Evolutionary conservation across 2,113 vertebrate species (phyloP).

Genomic region (Carassius carassius): DNA sequence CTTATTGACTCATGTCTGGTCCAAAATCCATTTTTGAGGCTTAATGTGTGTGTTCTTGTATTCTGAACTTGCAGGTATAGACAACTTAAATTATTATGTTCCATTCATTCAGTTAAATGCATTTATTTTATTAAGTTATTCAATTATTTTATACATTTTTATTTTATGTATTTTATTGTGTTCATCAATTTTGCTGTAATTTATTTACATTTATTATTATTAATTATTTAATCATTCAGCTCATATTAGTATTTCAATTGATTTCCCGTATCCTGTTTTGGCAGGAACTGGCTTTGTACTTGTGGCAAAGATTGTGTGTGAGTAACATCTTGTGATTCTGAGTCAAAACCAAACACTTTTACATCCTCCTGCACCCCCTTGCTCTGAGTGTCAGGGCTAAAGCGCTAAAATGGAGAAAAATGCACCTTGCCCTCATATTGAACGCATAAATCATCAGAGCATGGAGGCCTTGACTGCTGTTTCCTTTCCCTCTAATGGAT

Average conservation of each 20-base stretch:
- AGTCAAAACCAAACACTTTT: conserved; percentile 13
- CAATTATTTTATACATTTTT: neutral
- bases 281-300: neutral
- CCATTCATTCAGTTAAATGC: neutral
- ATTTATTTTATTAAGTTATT: neutral
- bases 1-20: neutral
- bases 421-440: conserved; percentile 56
- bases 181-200: neutral
- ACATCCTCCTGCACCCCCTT: neutral
- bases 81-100: neutral
- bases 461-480: conserved; percentile 44
- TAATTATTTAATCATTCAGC: neutral
- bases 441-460: conserved; percentile 62
- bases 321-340: conserved; percentile 6
- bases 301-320: neutral
- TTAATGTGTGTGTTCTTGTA: neutral
- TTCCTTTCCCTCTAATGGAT: conserved; percentile 53
- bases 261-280: neutral
- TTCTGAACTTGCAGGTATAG: neutral
- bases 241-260: neutral
- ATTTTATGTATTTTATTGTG: neutral
- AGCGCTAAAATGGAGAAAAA: conserved; percentile 58
- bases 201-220: neutral
- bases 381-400: conserved; percentile 45
- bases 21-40: neutral